Conservation (phyloP, 1,140 invertebrate genomes). For the Nasonia vitripennis region DNA sequence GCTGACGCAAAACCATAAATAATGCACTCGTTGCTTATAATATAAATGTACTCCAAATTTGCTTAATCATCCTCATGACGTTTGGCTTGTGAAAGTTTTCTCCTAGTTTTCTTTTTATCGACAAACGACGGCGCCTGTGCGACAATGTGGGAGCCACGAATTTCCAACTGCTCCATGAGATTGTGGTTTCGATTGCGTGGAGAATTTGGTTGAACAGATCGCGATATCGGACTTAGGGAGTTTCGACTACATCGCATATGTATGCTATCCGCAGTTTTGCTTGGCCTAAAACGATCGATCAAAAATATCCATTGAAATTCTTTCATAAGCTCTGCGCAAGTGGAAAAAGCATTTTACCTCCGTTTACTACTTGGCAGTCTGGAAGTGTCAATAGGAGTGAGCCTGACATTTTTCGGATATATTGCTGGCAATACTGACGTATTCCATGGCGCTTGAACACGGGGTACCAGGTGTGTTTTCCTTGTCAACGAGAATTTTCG, state of each 20-base stretch:
- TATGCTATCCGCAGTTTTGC: slow-evolving; percentile 54
- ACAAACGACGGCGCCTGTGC: neutral
- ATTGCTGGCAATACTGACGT: slow-evolving; percentile 61
- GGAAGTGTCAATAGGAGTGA: slow-evolving; percentile 69
- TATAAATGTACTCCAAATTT: neutral
- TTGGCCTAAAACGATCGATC: slow-evolving; percentile 55
- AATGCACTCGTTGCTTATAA: neutral
- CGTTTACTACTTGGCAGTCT: slow-evolving; percentile 66
- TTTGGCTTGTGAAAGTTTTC: neutral
- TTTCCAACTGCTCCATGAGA: neutral
- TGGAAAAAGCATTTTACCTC: slow-evolving; percentile 58
- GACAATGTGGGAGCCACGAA: slow-evolving; percentile 33
- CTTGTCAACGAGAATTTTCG: slow-evolving; percentile 56
- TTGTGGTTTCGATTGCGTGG: neutral
- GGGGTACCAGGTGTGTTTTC: slow-evolving; percentile 56
- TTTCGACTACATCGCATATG: slow-evolving; percentile 56
- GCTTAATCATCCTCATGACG: neutral
- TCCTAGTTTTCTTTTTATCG: neutral
- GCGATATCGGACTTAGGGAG: slow-evolving; percentile 66
- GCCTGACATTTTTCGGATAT: slow-evolving; percentile 69
- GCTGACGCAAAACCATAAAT: neutral
- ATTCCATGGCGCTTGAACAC: slow-evolving; percentile 66
- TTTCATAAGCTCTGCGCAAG: neutral
- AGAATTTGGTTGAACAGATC: slow-evolving; percentile 38
- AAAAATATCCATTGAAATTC: neutral